Base-by-base conservation (phyloP, 2,888 invertebrate genomes). In the Cryptus armator region DNA sequence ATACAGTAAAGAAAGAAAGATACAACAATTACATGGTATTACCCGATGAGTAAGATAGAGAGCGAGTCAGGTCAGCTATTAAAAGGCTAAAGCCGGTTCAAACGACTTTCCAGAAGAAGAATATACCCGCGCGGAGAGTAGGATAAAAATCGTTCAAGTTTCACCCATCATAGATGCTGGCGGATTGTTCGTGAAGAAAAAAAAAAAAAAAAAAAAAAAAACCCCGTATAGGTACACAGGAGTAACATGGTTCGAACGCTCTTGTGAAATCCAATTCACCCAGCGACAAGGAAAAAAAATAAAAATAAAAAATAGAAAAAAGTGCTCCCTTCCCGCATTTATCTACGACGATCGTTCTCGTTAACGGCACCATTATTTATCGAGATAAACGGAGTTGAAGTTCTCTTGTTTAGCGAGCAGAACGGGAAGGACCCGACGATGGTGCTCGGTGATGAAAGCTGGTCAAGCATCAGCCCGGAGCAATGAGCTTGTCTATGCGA, bases 381-480 rank as follows among this genome's bases (percentile, higher is more conserved):
- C 81, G 81, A n/a, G 79, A 80, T 80, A 53, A 70, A 14, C 74
- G 14, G 32, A 16, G 51, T 19, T 9, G 16, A 53, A 48, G 32
- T 12, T 51, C 32, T 12, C 51, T 48, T 14, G 66, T 59, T n/a
- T 44, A 71, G 44, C 59, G 48, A 43, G 66, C 19, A 4, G 46
- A 48, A 48, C 46, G 46, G 32, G 48, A 48, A 51, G 66, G 37
- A 37, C 37, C 37, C 37, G 37, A 37, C 7, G 70, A 68, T 44
- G 81, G 19, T 19, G 19, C n/a, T 56, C 24, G 74, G 62, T 56
- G 77, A 72, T 78, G 64, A 56, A 81, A 78, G 75, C 78, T 75
- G 84, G 74, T 70, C 78, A 66, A 85, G 81, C 85, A 82, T 85
- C 85, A 64, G 78, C 82, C 76, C 67, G 85, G 82, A 85, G 78